Base-by-base conservation (phyloP, 2,888 invertebrate species). In the Portevinia maculata region DNA sequence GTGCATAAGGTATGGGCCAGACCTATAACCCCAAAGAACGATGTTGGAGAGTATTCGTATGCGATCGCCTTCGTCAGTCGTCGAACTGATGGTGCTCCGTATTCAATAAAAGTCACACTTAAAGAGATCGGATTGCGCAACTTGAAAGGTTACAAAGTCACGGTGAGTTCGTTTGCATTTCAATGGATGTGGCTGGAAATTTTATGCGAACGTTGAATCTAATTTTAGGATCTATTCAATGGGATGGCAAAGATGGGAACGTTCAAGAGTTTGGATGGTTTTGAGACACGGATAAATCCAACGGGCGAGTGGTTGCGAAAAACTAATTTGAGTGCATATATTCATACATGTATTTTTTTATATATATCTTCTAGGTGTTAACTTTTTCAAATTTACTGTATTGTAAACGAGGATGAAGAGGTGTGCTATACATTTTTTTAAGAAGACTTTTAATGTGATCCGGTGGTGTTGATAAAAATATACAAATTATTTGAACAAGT, bases 61-160 rank as follows among this genome's bases (percentile, higher is more conserved):
- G 92, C 92, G 1, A 86, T 92, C 11, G 92, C 91, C 30, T 90
- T 91, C 84, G 89, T 91, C 1, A 92, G 91, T 75, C 89, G 89
- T 2, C 89, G 91, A 1, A 79, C 87, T 2, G 91, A 91, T 86
- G 92, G 92, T 9, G 86, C 89, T 13, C 91, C 92, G 1, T 89
- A 88, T 71, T 64, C 87, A 7, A 85, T 90, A 19, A 86, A 84
- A 3, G 85, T 88, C 37, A 85, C 86, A 6, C 83, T 91, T 0
- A 86, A 87, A 24, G 89, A 90, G 39, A 79, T 92, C 11, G 89
- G 89, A 2, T 84, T 92, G n/a, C 86, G 69, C 3, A 88, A 87
- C 78, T 44, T 64, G 8, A 84, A 85, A 11, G 90, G 91, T 11
- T 91, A 90, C 65, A 46, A 67, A 7, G 88, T 90, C 28, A 79